phyloP scores from a whole-genome alignment of 2,113 vertebrate genomes.

The Phasianus colchicus region DNA sequence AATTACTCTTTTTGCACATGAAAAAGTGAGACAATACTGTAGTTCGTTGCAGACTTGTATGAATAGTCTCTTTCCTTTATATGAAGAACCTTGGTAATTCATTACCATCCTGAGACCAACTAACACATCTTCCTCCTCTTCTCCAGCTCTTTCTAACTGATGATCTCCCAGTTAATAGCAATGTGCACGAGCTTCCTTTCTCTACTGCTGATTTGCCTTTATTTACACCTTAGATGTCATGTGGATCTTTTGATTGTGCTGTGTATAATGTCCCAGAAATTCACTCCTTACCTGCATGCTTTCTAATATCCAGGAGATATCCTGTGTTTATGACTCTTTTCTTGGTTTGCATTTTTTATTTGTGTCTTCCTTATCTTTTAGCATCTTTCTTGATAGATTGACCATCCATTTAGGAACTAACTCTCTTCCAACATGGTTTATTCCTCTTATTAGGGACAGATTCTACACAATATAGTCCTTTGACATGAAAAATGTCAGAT shows the following conservation, averaged over 20 bases:
- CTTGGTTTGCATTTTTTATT: neutral
- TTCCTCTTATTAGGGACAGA: neutral
- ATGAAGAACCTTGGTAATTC: neutral
- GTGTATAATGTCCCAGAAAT: neutral
- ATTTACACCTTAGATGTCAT: neutral
- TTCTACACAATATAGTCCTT: neutral
- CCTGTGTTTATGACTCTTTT: neutral
- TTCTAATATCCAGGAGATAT: neutral
- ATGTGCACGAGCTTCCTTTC: fast-evolving
- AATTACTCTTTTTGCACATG: neutral
- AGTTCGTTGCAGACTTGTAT: neutral
- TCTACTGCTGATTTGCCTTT: neutral
- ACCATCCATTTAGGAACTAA: neutral
- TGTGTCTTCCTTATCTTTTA: neutral
- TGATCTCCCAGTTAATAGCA: neutral
- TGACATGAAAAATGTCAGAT: neutral
- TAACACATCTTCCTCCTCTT: neutral
- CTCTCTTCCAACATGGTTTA: neutral
- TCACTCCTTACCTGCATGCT: neutral
- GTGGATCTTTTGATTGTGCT: neutral
- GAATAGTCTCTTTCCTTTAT: neutral
- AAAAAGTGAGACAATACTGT: neutral
- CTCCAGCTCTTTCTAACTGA: neutral
- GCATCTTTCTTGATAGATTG: neutral
- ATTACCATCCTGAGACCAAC: neutral